Conservation (phyloP, 1,140 invertebrate genomes). For the Drosophila sechellia region DNA sequence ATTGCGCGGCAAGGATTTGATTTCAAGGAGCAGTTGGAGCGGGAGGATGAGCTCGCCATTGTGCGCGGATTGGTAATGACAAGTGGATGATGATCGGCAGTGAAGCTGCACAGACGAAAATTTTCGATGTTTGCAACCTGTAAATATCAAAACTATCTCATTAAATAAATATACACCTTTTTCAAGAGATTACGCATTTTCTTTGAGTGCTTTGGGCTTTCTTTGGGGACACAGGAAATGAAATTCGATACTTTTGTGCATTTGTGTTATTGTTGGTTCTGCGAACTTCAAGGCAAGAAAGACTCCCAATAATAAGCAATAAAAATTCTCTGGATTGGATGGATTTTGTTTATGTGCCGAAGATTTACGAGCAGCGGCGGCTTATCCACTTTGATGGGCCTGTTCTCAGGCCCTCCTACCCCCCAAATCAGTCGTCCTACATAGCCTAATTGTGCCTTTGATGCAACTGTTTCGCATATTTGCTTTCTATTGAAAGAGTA, state of each 20-base stretch:
- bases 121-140: no score
- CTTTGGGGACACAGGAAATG: constrained; percentile 77
- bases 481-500: constrained; percentile 60
- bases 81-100: constrained; percentile 53
- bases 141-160: no score
- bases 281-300: constrained; percentile 54
- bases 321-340: constrained; percentile 74
- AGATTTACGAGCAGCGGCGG: constrained; percentile 75
- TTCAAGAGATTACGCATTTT: not conserved
- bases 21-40: constrained; percentile 49
- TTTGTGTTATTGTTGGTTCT: constrained; percentile 45
- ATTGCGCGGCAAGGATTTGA: constrained; percentile 79
- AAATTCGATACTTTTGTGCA: constrained; percentile 80
- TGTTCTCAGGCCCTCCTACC: not conserved
- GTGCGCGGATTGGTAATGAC: constrained; percentile 70
- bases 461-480: constrained; percentile 82
- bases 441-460: constrained; percentile 78
- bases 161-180: no score
- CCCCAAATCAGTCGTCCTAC: not conserved
- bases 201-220: constrained; percentile 23
- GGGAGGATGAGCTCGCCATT: constrained; percentile 55
- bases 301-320: constrained; percentile 76
- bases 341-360: constrained; percentile 66
- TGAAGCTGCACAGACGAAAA: not conserved
- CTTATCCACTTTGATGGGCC: constrained; percentile 72